Evolutionary conservation across 2,113 vertebrate genomes (phyloP), one percentile per base, ranked within the genome.

Genomic region (Festucalex cinctus): DNA sequence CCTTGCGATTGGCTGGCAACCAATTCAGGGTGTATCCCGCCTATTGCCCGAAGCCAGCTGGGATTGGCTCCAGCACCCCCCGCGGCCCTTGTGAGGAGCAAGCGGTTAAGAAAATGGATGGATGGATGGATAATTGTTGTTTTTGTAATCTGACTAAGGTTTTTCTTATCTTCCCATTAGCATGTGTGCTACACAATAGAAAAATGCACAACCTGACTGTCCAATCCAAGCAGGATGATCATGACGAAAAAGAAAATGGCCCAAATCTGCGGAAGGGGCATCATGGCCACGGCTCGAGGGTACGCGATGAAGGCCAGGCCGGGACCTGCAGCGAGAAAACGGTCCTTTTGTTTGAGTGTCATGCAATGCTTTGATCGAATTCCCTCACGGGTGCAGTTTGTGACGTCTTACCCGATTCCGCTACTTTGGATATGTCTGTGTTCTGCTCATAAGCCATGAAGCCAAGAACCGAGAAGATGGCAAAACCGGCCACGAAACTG

Each of bases 401-500:
- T 16, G 39, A 43, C 9, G 13, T 44, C 62, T 63, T 58, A 95
- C 95, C 95, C 82, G 95, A 95, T 80, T 95, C 92, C 5, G 95
- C 94, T 74, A 97, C 95, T 70, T 91, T 88, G 63, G 95, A 92
- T 72, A 97, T 95, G 72, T 92, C 89, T 2, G 91, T 77, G 0
- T 92, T 90, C 76, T 96, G 94, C 69, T 97, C 93, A 54, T 65
- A 89, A 3, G 95, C 93, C 95, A 97, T 96, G 82, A 96, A 97
- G 68, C 92, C 92, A 75, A 97, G 89, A 59, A 91, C 94, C 28
- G 95, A 96, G 88, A 98, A 97, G 71, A 98, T 95, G 68, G 95
- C 95, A 88, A 98, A 97, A 10, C 96, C 96, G 9, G 96, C 94
- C 43, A 94, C 72, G 46, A 98, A 97, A 82, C 96, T 98, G 71